These are phyloP conservation scores for Galago senegalensis DNA, from an alignment of 2,797 vertebrate genomes.

Conservation along the genomic window DNA sequence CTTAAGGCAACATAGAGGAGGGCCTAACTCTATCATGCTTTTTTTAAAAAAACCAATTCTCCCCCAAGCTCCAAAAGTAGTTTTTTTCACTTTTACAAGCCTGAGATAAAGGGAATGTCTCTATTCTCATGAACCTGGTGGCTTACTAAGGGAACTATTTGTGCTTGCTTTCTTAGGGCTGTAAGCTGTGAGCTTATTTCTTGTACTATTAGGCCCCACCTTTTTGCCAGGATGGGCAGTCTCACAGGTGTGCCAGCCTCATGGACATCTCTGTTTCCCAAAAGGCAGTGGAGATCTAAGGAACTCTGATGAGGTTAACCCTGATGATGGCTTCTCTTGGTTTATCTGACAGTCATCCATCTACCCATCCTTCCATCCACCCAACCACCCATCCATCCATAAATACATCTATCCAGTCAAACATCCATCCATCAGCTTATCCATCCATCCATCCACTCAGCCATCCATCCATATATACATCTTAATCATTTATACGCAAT, in stretches of 20 bases:
- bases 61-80: background rate
- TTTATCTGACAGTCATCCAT: background rate
- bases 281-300: background rate
- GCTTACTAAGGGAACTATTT: background rate
- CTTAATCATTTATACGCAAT: background rate
- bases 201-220: background rate
- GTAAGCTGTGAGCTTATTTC: background rate
- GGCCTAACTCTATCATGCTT: background rate
- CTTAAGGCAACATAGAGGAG: background rate
- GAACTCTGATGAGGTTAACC: background rate
- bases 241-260: no score
- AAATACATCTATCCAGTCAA: background rate
- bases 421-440: fast-evolving
- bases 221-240: background rate
- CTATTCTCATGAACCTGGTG: background rate
- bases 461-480: background rate
- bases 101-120: background rate
- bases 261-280: background rate
- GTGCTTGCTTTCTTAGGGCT: background rate
- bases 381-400: background rate
- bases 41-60: background rate
- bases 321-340: background rate
- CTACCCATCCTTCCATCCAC: background rate
- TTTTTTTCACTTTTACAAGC: background rate
- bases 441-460: background rate